phyloP scores from a whole-genome alignment of 2,113 vertebrate genomes.

The Lota lota region DNA sequence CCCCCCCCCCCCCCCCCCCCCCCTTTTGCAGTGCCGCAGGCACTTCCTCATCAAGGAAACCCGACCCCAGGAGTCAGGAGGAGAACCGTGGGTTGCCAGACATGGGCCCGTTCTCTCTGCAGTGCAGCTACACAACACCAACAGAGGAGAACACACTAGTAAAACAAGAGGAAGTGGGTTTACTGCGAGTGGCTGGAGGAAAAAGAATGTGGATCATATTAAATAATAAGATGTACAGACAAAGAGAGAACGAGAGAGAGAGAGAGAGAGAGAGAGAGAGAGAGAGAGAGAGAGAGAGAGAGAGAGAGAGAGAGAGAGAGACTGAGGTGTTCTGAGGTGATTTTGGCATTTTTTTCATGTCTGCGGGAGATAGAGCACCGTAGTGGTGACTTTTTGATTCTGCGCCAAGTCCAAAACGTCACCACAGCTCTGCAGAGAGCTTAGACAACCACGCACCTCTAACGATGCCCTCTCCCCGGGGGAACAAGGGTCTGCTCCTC shows the following conservation, averaged over 20 bases:
- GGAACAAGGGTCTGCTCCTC: conserved; percentile 47
- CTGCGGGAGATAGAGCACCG: conserved; percentile 42
- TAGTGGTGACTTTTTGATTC: conserved; percentile 51
- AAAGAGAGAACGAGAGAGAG: conserved; percentile 20
- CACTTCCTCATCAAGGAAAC: not conserved
- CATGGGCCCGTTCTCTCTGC: conserved; percentile 38
- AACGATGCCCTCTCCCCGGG: conserved; percentile 32
- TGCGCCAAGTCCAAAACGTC: conserved; percentile 46
- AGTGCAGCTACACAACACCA: conserved; percentile 51
- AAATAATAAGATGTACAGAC: conserved; percentile 30
- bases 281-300: conserved; percentile 24
- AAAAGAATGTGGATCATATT: not conserved
- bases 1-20: not conserved
- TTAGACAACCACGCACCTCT: conserved; percentile 32
- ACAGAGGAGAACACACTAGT: conserved; percentile 29
- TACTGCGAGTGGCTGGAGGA: conserved; percentile 50
- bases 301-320: conserved; percentile 38
- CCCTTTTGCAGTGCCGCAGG: not conserved
- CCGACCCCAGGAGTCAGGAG: conserved; percentile 27
- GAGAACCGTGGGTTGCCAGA: conserved; percentile 33
- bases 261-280: conserved; percentile 31
- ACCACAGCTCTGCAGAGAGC: not conserved
- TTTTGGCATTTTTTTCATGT: conserved; percentile 55
- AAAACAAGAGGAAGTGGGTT: conserved; percentile 39
- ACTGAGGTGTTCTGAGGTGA: conserved; percentile 66